These are phyloP conservation scores for Clarias laeviceps DNA, from an alignment of 2,797 vertebrate genomes.

Conservation along the genomic window DNA sequence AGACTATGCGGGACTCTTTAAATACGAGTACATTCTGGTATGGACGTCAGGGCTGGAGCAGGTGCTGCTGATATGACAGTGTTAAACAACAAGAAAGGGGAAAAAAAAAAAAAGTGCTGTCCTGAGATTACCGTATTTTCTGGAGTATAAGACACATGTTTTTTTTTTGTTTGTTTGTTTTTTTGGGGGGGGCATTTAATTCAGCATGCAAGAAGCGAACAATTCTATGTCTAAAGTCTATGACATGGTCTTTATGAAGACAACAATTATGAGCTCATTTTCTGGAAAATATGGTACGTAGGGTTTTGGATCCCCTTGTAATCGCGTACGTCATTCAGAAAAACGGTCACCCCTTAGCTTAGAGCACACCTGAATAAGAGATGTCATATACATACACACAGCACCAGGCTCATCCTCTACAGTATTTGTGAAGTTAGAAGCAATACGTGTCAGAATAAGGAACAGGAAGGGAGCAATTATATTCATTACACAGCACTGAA, in stretches of 20 bases:
- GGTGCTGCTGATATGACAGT: slow-evolving; percentile 74
- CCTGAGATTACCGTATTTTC: slow-evolving; percentile 72
- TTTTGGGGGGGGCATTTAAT: no score
- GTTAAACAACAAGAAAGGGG: slow-evolving; percentile 74
- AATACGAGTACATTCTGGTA: slow-evolving; percentile 76
- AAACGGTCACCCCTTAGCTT: background rate
- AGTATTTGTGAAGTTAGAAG: background rate
- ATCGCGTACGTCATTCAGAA: background rate
- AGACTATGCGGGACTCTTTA: slow-evolving; percentile 69
- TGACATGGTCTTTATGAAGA: background rate
- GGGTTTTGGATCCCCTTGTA: background rate
- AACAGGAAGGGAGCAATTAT: background rate
- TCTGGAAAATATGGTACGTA: background rate
- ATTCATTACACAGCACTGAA: background rate
- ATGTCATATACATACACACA: background rate
- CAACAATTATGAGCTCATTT: background rate
- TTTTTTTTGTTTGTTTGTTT: background rate
- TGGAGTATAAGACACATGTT: background rate
- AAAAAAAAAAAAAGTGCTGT: slow-evolving; percentile 71
- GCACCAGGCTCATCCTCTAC: background rate
- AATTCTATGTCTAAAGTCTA: background rate
- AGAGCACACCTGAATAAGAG: background rate
- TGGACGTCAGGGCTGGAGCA: slow-evolving; percentile 66
- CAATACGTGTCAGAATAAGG: background rate
- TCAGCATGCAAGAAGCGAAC: background rate